Evolutionary conservation across 2,797 vertebrate genomes (phyloP).

Genomic region (Anas acuta): DNA sequence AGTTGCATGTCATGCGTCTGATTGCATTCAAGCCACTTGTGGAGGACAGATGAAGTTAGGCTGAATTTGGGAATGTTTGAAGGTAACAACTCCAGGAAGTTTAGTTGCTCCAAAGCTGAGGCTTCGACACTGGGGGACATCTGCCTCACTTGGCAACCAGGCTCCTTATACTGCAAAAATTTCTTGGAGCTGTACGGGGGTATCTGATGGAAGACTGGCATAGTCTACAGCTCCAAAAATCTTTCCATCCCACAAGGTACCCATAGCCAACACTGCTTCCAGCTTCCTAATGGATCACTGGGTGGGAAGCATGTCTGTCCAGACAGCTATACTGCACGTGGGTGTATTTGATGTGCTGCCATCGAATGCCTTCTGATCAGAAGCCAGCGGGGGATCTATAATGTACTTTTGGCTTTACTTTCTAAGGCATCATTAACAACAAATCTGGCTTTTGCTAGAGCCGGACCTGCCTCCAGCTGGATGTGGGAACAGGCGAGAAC

Average conservation of each 20-base stretch:
- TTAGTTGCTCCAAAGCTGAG: neutral
- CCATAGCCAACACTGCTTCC: constrained; percentile 17
- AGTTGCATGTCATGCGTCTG: neutral
- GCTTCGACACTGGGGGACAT: neutral
- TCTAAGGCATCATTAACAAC: constrained; percentile 32
- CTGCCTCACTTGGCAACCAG: neutral
- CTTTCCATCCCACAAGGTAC: constrained; percentile 33
- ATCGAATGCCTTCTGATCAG: constrained; percentile 53
- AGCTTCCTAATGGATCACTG: neutral
- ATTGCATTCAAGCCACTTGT: neutral
- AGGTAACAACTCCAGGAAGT: neutral
- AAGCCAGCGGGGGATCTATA: constrained; percentile 46
- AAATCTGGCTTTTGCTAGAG: constrained; percentile 5
- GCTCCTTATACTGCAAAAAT: neutral
- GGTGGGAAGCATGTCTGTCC: constrained; percentile 18
- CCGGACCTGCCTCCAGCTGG: constrained; percentile 24
- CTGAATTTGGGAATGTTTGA: neutral
- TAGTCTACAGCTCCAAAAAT: neutral
- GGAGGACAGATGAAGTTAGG: neutral
- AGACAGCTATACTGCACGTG: constrained; percentile 13
- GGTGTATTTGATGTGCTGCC: constrained; percentile 68
- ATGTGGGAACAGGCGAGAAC: neutral
- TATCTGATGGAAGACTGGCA: constrained; percentile 24
- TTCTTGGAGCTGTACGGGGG: neutral
- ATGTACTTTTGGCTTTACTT: constrained; percentile 43